Evolutionary conservation across 2,797 vertebrate species (phyloP), one percentile per base, ranked within the genome.

Genomic region (Mus caroli): DNA sequence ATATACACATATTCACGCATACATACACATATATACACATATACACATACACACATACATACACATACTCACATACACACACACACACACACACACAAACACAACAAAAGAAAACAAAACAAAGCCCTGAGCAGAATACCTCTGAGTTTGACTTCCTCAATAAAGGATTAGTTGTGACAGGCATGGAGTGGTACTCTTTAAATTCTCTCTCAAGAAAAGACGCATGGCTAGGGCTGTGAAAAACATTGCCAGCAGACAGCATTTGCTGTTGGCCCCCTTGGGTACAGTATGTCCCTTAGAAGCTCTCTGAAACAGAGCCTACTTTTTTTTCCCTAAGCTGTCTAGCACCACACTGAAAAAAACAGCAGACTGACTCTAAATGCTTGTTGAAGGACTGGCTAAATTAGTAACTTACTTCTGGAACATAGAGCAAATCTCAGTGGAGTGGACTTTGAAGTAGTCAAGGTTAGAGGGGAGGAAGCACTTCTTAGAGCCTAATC

Each of bases 271-370:
- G 71, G 56, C 0, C 6, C 20, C 64, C 79, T 34, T 15, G 14
- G 88, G 88, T 58, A 46, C 54, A 78, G n/a, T 43, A 58, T 78
- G 58, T 78, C 73, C 46, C 67, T 89, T 24, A 7, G 58, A 91
- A 75, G 76, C 71, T 95, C 80, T 90, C 79, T 91, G 62, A 92
- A 90, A 88, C 52, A 86, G 77, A 96, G n/a, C 6, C 46, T 58
- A 43, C 83, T 24, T 58, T 58, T 71, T 90, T 58, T 34, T 71
- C 60, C 60, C 75, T 71, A 77, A 85, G 77, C 77, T 52, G 80
- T 34, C 60, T 78, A 76, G 58, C 78, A 90, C 56, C 94, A 60
- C 73, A 15, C 77, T 88, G 64, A 54, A 92, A 93, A 93, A 84
- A 56, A 46, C 4, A 89, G 83, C 24, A 92, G 58, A 76, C 91